Evolutionary conservation across 1,140 invertebrate genomes (phyloP).

Genomic region (Monochamus saltuarius): DNA sequence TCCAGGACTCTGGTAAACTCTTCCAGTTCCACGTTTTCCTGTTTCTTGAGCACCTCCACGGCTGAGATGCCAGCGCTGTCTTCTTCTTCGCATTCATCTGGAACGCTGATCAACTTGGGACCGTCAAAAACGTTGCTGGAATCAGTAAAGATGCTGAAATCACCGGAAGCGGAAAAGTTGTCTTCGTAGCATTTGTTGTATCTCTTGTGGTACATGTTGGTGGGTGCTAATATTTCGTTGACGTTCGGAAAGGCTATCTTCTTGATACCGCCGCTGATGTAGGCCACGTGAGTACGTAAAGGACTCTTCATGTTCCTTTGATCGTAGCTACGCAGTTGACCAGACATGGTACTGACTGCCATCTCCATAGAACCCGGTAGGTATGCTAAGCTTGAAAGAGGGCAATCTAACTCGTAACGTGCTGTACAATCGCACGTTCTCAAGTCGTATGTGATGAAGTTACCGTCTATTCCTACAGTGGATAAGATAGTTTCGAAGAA

Average conservation of each 20-base stretch:
- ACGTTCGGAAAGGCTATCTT: constrained; percentile 21
- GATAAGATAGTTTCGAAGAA: constrained; percentile 34
- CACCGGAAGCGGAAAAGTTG: constrained; percentile 26
- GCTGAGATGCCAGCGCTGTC: not conserved
- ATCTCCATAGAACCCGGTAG: constrained; percentile 31
- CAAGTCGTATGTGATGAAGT: constrained; percentile 33
- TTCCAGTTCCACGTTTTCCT: constrained; percentile 18
- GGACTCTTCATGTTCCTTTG: constrained; percentile 30
- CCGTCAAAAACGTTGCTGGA: constrained; percentile 1
- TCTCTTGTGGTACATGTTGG: constrained; percentile 1
- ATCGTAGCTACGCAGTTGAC: constrained; percentile 39
- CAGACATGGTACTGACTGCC: constrained; percentile 31
- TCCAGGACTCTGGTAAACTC: constrained; percentile 24
- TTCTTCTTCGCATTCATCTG: constrained; percentile 1
- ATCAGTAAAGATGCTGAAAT: constrained; percentile 20
- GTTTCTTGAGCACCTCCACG: not conserved
- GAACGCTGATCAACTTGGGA: not conserved
- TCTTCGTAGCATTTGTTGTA: constrained; percentile 9
- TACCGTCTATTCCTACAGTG: constrained; percentile 33
- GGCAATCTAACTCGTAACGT: constrained; percentile 25
- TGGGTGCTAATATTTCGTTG: not conserved
- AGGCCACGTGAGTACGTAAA: constrained; percentile 23
- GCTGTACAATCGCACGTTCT: constrained; percentile 21
- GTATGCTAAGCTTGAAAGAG: constrained; percentile 34
- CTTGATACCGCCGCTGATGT: constrained; percentile 22